Percentiles rank a stretch among this genome's conserved stretches.
Conservation (phyloP, 2,113 vertebrate genomes). For the Onychostruthus taczanowskii region DNA sequence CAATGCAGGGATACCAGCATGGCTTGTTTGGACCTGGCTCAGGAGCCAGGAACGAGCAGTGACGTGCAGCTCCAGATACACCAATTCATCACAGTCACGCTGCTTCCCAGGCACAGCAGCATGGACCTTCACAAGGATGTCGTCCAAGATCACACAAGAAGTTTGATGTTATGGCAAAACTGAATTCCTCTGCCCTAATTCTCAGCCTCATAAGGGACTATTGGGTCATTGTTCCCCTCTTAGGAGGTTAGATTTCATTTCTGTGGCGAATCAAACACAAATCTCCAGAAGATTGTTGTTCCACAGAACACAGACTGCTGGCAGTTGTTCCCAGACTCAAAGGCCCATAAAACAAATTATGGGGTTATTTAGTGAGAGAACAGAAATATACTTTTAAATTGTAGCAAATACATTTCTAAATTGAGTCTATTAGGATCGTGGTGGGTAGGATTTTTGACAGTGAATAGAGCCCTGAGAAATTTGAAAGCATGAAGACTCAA, state of each 20-base stretch:
- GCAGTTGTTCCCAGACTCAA: background rate
- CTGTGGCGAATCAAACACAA: background rate
- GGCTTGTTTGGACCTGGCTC: background rate
- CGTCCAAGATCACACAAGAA: background rate
- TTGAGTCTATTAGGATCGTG: background rate
- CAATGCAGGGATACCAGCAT: no score
- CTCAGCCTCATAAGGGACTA: background rate
- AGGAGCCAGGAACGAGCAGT: background rate
- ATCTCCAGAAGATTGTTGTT: background rate
- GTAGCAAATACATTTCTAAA: background rate
- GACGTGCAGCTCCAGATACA: background rate
- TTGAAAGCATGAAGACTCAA: background rate
- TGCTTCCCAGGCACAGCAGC: background rate
- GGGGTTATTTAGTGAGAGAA: background rate
- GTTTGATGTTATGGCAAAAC: background rate
- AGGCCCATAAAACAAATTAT: background rate
- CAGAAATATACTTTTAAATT: background rate
- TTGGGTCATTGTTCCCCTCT: background rate
- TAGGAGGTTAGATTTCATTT: slow-evolving; percentile 2
- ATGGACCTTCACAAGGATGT: background rate
- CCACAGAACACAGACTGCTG: background rate
- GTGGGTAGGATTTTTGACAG: background rate
- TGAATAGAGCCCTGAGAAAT: background rate
- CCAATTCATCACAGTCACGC: background rate
- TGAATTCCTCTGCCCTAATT: background rate